Conservation (phyloP, 2,888 invertebrate genomes). For the Temnothorax unifasciatus region DNA sequence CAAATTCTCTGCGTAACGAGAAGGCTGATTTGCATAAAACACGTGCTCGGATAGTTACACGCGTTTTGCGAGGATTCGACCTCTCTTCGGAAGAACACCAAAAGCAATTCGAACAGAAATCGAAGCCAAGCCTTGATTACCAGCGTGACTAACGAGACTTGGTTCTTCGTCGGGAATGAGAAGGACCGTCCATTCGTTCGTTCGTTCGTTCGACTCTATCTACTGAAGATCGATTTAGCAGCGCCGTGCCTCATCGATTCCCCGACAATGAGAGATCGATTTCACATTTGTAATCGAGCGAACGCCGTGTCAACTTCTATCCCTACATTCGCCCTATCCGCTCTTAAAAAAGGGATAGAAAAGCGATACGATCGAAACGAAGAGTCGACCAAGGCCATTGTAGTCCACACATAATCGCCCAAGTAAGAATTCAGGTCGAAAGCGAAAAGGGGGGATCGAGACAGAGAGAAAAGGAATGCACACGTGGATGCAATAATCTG, state of each 20-base stretch:
- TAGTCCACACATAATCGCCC: conserved; percentile 70
- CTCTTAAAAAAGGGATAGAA: conserved; percentile 54
- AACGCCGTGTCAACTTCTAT: conserved; percentile 66
- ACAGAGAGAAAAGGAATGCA: not conserved
- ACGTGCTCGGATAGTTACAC: conserved; percentile 10
- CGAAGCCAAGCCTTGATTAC: conserved; percentile 81
- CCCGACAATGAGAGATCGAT: conserved; percentile 81
- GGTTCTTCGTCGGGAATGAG: conserved; percentile 75
- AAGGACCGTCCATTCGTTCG: conserved; percentile 72
- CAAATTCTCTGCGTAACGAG: not conserved
- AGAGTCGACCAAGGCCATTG: conserved; percentile 75
- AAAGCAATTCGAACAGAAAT: conserved; percentile 77
- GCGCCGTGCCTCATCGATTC: conserved; percentile 75
- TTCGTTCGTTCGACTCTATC: conserved; percentile 76
- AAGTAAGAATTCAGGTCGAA: conserved; percentile 66
- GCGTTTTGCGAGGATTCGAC: conserved; percentile 43
- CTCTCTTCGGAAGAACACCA: conserved; percentile 58
- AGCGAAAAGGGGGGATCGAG: not conserved
- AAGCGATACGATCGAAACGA: conserved; percentile 64
- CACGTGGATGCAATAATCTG: conserved; percentile 16
- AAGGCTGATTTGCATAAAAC: conserved; percentile 44
- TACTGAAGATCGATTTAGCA: conserved; percentile 81
- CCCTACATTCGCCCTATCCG: conserved; percentile 11
- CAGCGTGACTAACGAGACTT: conserved; percentile 82
- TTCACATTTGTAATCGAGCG: conserved; percentile 80